Evolutionary conservation across 2,797 vertebrate genomes (phyloP).

Genomic region (Acipenser ruthenus): DNA sequence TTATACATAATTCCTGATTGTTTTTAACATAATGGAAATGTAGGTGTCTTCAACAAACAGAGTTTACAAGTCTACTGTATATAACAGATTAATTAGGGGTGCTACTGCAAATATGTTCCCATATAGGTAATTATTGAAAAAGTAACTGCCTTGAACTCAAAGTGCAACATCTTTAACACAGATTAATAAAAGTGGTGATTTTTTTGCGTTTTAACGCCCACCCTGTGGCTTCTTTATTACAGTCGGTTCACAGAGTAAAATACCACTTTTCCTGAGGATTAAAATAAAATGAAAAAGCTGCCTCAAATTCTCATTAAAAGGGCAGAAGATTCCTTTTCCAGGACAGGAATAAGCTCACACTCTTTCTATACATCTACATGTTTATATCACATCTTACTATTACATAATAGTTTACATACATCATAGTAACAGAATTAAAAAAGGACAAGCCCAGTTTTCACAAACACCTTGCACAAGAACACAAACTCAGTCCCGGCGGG

Average conservation of each 20-base stretch:
- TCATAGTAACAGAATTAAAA: constrained; percentile 1
- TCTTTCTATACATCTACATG: constrained; percentile 3
- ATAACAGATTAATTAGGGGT: neutral
- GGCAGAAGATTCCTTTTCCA: constrained; percentile 3
- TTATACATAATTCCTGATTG: neutral
- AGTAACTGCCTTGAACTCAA: no score
- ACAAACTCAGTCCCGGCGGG: neutral
- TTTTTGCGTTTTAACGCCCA: no score
- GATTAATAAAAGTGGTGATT: no score
- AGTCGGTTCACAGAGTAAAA: no score
- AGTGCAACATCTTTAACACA: no score
- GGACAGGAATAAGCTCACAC: constrained; percentile 7
- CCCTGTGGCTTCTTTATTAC: no score
- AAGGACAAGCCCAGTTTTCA: neutral
- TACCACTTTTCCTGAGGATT: neutral
- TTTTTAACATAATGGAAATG: neutral
- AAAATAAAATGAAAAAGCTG: neutral
- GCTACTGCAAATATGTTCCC: no score
- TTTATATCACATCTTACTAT: neutral
- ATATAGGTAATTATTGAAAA: no score
- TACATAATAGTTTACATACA: neutral
- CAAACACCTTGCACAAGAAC: constrained; percentile 3
- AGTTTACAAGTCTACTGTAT: neutral
- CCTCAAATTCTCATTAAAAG: neutral
- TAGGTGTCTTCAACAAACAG: neutral